A percentile compares a stretch with the other conserved stretches of the same genome.
Evolutionary conservation across 2,888 invertebrate species (phyloP).

Genomic region (Reticulitermes lucifugus): DNA sequence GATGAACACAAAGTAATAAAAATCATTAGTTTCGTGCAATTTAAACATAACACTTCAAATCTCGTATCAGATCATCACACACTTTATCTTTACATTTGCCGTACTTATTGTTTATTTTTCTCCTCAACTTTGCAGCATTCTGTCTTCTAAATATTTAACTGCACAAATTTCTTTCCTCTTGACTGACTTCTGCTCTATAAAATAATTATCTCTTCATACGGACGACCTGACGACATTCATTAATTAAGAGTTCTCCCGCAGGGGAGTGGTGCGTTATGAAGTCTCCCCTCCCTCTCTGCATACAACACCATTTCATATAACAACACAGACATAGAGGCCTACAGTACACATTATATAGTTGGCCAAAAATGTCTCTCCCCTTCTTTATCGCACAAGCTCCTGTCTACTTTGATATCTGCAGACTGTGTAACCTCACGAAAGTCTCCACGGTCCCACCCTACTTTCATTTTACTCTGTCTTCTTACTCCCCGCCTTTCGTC

Average conservation of each 20-base stretch:
- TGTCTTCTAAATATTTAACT: not conserved
- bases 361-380: not conserved
- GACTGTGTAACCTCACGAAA: not conserved
- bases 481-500: not conserved
- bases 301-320: not conserved
- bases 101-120: not conserved
- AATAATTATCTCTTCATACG: constrained; percentile 30
- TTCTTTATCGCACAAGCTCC: not conserved
- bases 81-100: not conserved
- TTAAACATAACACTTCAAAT: no score
- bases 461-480: not conserved
- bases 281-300: not conserved
- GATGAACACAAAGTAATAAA: no score
- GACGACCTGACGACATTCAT: constrained; percentile 5
- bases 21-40: no score
- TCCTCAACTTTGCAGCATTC: not conserved
- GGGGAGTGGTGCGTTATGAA: constrained; percentile 21
- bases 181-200: constrained; percentile 20
- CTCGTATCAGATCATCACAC: not conserved
- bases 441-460: not conserved
- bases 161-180: not conserved
- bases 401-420: not conserved
- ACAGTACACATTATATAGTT: not conserved
- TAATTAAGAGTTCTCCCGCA: constrained; percentile 33
- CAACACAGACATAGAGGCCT: not conserved